Evolutionary conservation across 2,797 vertebrate genomes (phyloP).

Genomic region (Coranthus polyacanthus): DNA sequence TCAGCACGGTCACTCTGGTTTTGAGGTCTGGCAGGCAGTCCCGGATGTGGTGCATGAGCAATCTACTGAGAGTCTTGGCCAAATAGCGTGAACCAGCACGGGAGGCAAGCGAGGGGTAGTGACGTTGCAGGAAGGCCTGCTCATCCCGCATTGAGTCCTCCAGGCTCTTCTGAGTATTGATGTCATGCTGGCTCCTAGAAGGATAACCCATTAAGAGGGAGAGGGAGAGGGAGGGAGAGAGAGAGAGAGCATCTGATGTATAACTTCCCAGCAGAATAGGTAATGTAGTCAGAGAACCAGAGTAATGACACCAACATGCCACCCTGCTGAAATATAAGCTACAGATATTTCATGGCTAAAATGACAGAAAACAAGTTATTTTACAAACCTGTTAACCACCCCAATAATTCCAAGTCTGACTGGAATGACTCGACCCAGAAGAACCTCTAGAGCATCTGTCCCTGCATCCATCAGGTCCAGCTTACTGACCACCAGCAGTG

Average conservation of each 20-base stretch:
- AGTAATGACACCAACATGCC: not conserved
- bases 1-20: constrained; percentile 85
- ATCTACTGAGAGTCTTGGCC: constrained; percentile 86
- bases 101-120: constrained; percentile 86
- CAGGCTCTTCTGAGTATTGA: constrained; percentile 86
- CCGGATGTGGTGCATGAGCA: constrained; percentile 90
- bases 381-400: constrained; percentile 87
- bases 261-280: not conserved
- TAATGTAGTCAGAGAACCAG: not conserved
- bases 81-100: constrained; percentile 84
- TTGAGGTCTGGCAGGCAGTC: constrained; percentile 90
- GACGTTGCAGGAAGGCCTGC: constrained; percentile 86
- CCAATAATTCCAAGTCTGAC: constrained; percentile 89
- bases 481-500: constrained; percentile 88
- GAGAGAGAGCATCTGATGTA: not conserved
- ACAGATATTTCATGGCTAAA: not conserved
- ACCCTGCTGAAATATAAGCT: not conserved
- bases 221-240: not conserved
- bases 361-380: constrained; percentile 7
- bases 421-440: constrained; percentile 88
- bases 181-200: constrained; percentile 87
- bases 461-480: constrained; percentile 90
- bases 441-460: constrained; percentile 88
- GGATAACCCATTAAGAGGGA: constrained; percentile 14
- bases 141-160: constrained; percentile 82